A percentile compares a stretch with the other conserved stretches of the same genome.
These are phyloP conservation scores for Gyrodactylus bullatarudis DNA, from an alignment of 1,140 invertebrate genomes.

Conservation along the genomic window DNA sequence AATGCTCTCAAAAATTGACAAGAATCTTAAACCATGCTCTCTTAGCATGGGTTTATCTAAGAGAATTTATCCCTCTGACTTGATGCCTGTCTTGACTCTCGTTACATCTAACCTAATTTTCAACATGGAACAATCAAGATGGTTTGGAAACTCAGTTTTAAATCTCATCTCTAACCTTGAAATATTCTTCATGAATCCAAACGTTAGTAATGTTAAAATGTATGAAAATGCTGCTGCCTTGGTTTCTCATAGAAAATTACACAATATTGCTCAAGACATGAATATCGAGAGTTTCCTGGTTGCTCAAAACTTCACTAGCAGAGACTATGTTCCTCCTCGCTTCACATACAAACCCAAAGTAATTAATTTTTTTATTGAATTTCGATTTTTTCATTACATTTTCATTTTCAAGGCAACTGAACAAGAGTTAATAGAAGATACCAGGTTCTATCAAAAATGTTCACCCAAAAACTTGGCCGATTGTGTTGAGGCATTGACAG, in stretches of 20 bases:
- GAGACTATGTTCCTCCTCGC: not conserved
- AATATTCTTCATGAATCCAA: not conserved
- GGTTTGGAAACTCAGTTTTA: not conserved
- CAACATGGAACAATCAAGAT: not conserved
- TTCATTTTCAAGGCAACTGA: not conserved
- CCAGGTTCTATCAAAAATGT: not conserved
- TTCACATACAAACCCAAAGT: not conserved
- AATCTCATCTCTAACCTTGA: not conserved
- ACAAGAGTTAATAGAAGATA: not conserved
- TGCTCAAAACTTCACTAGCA: not conserved
- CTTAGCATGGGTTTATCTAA: not conserved
- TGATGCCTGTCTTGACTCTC: not conserved
- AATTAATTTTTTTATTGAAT: not conserved
- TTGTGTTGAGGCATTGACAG: not conserved
- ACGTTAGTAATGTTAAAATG: not conserved
- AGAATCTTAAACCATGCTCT: not conserved
- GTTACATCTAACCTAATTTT: not conserved
- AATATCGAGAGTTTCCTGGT: not conserved
- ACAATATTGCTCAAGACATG: not conserved
- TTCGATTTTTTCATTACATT: not conserved
- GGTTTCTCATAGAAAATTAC: not conserved
- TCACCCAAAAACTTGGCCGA: not conserved
- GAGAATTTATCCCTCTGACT: not conserved
- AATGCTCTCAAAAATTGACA: not conserved
- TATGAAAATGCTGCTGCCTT: too few species aligned